Evolutionary conservation across 1,140 invertebrate species (phyloP), one percentile per base, ranked within the genome.

Genomic region (Hirudo medicinalis): DNA sequence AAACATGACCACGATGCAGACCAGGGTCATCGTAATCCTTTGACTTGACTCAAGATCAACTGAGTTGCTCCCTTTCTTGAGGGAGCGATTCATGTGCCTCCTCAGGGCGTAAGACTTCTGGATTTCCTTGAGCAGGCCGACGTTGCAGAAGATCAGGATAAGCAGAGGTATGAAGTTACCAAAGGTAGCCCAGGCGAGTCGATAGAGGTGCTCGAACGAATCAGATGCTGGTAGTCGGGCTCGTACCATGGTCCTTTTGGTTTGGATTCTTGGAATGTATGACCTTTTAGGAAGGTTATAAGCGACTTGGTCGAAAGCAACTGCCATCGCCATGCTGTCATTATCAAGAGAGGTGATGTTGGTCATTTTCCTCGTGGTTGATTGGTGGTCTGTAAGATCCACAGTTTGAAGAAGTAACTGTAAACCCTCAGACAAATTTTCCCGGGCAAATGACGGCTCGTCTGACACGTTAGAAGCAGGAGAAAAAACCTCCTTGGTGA

Each of bases 1-100:
- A 69, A 81, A 81, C 79, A 81, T 79, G 15, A 80, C 76, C 13
- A 81, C 78, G 20, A 81, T 80, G 36, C 77, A 77, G 11, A 81
- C 76, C 1, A 81, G 76, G 0, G 79, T 81, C 20, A 80, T 74
- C 11, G 80, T 81, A 11, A 81, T 72, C 1, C 77, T 77, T 57
- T 78, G 75, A 29, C 77, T 73, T 3, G 72, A 25, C 32, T 73
- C 72, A 25, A 60, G 13, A n/a, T 71, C 72, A 22, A 54, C 54
- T 9, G 8, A 49, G 5, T 67, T 25, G 25, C 40, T 60, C 6
- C 67, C 72, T 32, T 70, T 66, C 22, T 63, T 63, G 57, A 63
- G 3, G 4, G 57, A 63, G 68, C 20, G 20, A 20, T 60, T 67
- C 70, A 72, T 71, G 32, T 69, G 54, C 60, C 68, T 27, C 17